These are phyloP conservation scores for Macropis europaea DNA, from an alignment of 2,888 invertebrate genomes.

Conservation along the genomic window DNA sequence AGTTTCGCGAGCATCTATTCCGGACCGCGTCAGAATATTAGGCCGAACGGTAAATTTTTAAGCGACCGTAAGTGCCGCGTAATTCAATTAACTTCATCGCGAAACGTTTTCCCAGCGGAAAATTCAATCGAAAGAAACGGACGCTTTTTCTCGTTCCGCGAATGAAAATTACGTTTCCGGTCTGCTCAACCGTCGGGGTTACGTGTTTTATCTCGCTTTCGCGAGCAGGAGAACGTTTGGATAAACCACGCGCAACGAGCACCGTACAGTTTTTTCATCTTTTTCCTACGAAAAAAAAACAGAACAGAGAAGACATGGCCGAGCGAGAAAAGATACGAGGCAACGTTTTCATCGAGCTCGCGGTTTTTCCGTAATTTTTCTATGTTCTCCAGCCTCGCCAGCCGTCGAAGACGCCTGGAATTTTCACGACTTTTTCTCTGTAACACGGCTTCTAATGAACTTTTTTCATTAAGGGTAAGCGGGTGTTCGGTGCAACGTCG, in stretches of 20 bases:
- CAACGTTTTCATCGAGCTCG: background rate
- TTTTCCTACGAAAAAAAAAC: background rate
- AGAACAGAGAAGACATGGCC: background rate
- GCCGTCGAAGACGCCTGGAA: background rate
- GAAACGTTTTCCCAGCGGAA: background rate
- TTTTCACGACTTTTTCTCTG: background rate
- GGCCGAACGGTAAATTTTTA: background rate
- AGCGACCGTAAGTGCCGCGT: background rate
- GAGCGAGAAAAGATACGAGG: background rate
- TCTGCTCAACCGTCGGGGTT: background rate
- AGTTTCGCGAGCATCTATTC: background rate
- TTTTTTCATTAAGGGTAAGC: conserved; percentile 37
- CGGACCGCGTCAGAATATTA: too few species aligned
- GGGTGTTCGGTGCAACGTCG: conserved; percentile 16
- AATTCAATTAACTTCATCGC: background rate
- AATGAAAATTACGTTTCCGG: background rate
- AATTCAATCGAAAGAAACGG: background rate
- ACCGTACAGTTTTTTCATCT: background rate
- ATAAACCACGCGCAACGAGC: background rate
- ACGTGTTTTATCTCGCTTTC: conserved; percentile 1
- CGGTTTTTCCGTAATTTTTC: background rate
- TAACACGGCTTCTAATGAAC: background rate
- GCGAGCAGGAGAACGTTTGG: background rate
- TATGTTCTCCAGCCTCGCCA: background rate
- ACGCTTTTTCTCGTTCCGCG: background rate